Conservation (phyloP, 1,140 invertebrate genomes). For the Pteromalus puparum region DNA sequence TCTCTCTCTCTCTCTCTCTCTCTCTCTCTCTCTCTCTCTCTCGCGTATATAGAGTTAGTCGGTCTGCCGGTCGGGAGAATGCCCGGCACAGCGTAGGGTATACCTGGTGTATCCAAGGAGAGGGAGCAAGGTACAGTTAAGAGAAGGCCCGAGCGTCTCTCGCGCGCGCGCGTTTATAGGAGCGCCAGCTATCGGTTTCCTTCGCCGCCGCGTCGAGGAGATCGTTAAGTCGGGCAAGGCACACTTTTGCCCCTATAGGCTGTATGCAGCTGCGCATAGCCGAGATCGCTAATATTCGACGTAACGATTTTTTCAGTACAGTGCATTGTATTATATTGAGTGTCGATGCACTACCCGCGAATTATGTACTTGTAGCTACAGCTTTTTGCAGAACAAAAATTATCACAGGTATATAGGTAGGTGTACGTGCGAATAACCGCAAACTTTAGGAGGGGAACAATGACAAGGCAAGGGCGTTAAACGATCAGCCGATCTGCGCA, state of each 20-base stretch:
- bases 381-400: no score
- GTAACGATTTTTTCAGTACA: no score
- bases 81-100: not conserved
- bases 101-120: slow-evolving; percentile 7
- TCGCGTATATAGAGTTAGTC: not conserved
- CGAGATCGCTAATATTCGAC: no score
- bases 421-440: no score
- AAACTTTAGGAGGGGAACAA: not conserved
- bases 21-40: not conserved
- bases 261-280: not conserved
- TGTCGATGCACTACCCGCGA: no score
- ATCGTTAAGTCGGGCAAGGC: slow-evolving; percentile 53
- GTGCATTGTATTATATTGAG: no score
- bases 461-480: not conserved
- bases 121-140: slow-evolving; percentile 63
- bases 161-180: not conserved
- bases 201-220: not conserved
- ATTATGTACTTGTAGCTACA: no score
- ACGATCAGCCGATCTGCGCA: not conserved
- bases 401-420: no score
- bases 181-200: not conserved
- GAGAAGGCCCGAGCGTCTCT: slow-evolving; percentile 52
- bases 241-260: slow-evolving; percentile 49
- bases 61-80: slow-evolving; percentile 3
- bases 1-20: no score